A percentile compares a stretch with the other conserved stretches of the same genome.
phyloP scores from a whole-genome alignment of 1,140 invertebrate species.

The Saccostrea glomerata region DNA sequence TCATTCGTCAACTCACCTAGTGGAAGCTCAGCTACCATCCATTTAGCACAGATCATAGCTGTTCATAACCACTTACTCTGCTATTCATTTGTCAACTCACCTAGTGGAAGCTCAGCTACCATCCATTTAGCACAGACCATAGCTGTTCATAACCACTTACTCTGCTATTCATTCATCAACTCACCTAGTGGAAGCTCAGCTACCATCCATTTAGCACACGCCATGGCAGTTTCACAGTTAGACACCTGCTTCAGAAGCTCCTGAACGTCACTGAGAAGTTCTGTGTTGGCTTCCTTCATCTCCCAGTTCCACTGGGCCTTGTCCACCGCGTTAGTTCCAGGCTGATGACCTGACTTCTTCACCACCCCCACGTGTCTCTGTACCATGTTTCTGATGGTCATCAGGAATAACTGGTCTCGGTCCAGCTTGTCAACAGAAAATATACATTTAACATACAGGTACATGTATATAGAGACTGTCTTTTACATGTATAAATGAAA shows the following conservation, averaged over 20 bases:
- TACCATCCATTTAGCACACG: conserved; percentile 68
- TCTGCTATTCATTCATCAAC: background rate
- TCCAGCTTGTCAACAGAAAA: conserved; percentile 60
- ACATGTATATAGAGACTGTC: no score
- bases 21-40: conserved; percentile 69
- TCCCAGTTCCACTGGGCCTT: conserved; percentile 70
- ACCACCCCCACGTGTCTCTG: conserved; percentile 51
- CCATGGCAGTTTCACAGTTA: conserved; percentile 66
- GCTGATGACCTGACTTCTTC: conserved; percentile 28
- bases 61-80: background rate
- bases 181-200: conserved; percentile 69
- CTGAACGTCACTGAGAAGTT: conserved; percentile 59
- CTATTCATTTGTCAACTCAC: conserved; percentile 46
- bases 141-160: conserved; percentile 47
- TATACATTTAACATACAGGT: background rate
- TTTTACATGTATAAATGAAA: no score
- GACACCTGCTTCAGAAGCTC: conserved; percentile 62
- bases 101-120: conserved; percentile 68
- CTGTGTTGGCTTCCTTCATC: conserved; percentile 59
- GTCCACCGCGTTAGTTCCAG: conserved; percentile 34
- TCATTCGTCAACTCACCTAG: conserved; percentile 57
- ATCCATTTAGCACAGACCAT: conserved; percentile 69
- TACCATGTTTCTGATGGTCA: conserved; percentile 71
- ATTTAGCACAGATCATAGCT: conserved; percentile 65
- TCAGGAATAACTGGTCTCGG: conserved; percentile 66